Evolutionary conservation across 2,797 vertebrate genomes (phyloP), one percentile per base, ranked within the genome.

Genomic region (Aotus griseimembra): DNA sequence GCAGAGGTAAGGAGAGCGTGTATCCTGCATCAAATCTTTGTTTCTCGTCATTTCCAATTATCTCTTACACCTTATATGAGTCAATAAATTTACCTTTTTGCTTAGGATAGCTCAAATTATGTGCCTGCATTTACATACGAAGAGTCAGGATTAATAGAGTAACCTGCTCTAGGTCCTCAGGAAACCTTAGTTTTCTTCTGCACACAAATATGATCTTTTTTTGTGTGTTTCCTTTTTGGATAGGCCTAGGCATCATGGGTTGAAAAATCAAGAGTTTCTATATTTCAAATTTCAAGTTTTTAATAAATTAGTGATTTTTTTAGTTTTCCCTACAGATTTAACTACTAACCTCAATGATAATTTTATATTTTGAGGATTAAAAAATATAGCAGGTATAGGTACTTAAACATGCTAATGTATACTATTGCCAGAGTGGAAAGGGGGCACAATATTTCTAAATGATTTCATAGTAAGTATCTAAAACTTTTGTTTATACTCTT

Each of bases 271-370:
- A 84, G 26, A 90, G 39, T 64, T 81, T 81, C 20, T 79, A 24
- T 83, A 82, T 94, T 86, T 28, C 90, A 50, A 94, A 95, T 73
- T 96, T 17, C 46, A 88, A 88, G 33, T 75, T 96, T 95, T 97
- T 44, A 87, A 88, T 88, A 77, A 76, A 57, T 93, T 28, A 95
- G 17, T 50, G 28, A 50, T 87, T 24, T 91, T 22, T 94, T 88
- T 70, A 48, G 13, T 67, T 94, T 33, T 12, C 39, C 33, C 17
- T 41, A 82, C 36, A 80, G 17, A 92, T 94, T 90, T 94, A 97
- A 72, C 33, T 96, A 91, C 73, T 79, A 48, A 50, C 91, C 41
- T 80, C 90, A 84, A 92, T 20, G 81, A 50, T 41, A 19, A 26
- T 88, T 97, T 92, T 61, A 52, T 92, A 82, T 36, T 91, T 94